Percentiles rank a stretch among this genome's conserved stretches.
Evolutionary conservation across 1,140 invertebrate genomes (phyloP).

Genomic region (Drosophila triauraria): DNA sequence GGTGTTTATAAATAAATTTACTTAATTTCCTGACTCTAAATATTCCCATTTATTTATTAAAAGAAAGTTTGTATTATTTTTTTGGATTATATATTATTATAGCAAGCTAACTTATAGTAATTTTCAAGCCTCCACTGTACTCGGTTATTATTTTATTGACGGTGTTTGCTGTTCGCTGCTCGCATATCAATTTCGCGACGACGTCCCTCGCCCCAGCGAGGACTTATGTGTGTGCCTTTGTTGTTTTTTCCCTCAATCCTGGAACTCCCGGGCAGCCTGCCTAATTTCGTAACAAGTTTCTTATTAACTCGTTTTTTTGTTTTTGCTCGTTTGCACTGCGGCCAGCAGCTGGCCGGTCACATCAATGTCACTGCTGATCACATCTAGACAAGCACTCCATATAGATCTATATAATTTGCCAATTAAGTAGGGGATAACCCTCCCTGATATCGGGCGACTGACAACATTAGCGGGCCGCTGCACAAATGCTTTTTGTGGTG

Average conservation of each 20-base stretch:
- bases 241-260: slow-evolving; percentile 40
- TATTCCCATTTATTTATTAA: not conserved
- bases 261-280: slow-evolving; percentile 20
- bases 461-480: slow-evolving; percentile 55
- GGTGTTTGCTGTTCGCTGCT: slow-evolving; percentile 18
- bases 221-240: slow-evolving; percentile 68
- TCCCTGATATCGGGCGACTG: slow-evolving; percentile 49
- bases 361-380: slow-evolving; percentile 81
- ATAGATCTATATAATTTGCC: slow-evolving; percentile 75
- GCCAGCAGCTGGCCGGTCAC: slow-evolving; percentile 64
- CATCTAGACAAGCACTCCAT: slow-evolving; percentile 74
- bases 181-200: slow-evolving; percentile 69
- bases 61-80: not conserved
- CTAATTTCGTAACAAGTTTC: slow-evolving; percentile 82
- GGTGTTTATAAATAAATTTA: no score
- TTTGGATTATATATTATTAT: not conserved
- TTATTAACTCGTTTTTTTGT: slow-evolving; percentile 59
- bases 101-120: not conserved
- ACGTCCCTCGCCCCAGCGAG: slow-evolving; percentile 30
- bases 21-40: no score
- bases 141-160: slow-evolving; percentile 10
- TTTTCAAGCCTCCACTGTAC: slow-evolving; percentile 8
- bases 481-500: slow-evolving; percentile 29
- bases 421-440: slow-evolving; percentile 70
- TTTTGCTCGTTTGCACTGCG: slow-evolving; percentile 11